phyloP scores from a whole-genome alignment of 2,797 vertebrate genomes.

The Crenuchus spilurus region DNA sequence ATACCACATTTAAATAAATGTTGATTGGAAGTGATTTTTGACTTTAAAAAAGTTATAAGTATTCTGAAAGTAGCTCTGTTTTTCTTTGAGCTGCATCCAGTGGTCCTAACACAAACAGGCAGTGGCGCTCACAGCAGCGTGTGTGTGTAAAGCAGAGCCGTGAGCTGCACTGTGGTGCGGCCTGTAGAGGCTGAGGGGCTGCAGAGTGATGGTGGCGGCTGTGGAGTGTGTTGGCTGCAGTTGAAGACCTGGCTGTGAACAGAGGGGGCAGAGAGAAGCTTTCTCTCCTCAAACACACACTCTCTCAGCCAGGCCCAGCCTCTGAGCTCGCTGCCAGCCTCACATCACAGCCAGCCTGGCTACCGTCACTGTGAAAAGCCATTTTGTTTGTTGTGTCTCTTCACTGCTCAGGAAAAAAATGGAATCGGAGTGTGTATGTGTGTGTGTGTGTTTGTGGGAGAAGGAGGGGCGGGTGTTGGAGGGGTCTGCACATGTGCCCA shows the following conservation, averaged over 20 bases:
- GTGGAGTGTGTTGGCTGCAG: constrained; percentile 86
- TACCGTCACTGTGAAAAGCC: constrained; percentile 55
- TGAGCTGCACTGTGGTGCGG: constrained; percentile 29
- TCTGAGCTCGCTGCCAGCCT: constrained; percentile 55
- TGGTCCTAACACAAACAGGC: neutral
- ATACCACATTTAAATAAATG: too few relatives aligned
- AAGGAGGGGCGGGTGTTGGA: constrained; percentile 49
- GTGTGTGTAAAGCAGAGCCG: neutral
- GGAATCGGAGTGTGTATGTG: constrained; percentile 25
- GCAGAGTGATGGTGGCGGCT: constrained; percentile 70
- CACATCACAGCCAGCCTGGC: constrained; percentile 60
- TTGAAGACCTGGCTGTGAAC: constrained; percentile 86
- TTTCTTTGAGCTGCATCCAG: neutral
- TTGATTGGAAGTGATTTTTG: too few relatives aligned
- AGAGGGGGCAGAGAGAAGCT: constrained; percentile 81
- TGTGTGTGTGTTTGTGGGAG: constrained; percentile 3
- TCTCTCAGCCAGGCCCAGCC: constrained; percentile 54
- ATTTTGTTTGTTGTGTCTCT: constrained; percentile 62
- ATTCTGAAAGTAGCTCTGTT: too few relatives aligned
- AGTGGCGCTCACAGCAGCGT: constrained; percentile 9
- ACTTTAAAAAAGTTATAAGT: too few relatives aligned
- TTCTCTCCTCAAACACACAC: constrained; percentile 85
- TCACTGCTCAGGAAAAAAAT: constrained; percentile 43
- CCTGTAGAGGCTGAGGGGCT: constrained; percentile 23
- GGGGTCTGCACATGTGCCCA: constrained; percentile 49